phyloP scores from a whole-genome alignment of 2,888 invertebrate species.

The Willowsia nigromaculata region DNA sequence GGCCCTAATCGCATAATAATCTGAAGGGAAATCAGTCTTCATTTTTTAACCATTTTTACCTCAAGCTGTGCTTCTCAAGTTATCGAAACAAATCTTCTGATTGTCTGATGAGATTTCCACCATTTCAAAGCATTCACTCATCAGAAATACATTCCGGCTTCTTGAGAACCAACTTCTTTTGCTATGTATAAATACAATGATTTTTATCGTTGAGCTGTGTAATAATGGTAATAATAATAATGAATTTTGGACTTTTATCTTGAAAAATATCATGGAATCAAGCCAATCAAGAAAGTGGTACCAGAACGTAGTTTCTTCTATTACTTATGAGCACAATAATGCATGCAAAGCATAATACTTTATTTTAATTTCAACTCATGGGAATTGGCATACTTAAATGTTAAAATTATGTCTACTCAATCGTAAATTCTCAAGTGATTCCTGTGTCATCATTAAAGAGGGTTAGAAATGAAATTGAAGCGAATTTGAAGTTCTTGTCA shows the following conservation, averaged over 20 bases:
- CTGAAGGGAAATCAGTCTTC: constrained; percentile 60
- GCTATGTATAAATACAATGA: constrained; percentile 11
- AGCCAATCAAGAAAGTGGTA: constrained; percentile 38
- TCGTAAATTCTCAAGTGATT: constrained; percentile 2
- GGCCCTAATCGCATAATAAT: constrained; percentile 35
- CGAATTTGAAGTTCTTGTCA: not conserved
- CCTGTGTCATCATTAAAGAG: not conserved
- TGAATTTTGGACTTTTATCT: constrained; percentile 28
- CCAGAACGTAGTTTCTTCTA: constrained; percentile 1
- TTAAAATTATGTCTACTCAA: not conserved
- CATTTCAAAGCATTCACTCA: constrained; percentile 40
- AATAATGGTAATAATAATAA: constrained; percentile 38
- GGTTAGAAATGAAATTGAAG: not conserved
- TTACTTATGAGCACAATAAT: too few relatives aligned
- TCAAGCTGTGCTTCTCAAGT: constrained; percentile 36
- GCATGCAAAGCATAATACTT: too few relatives aligned
- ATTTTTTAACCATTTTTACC: constrained; percentile 53
- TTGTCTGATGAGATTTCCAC: constrained; percentile 55
- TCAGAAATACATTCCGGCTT: constrained; percentile 18
- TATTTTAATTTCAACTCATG: not conserved
- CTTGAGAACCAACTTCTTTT: constrained; percentile 15
- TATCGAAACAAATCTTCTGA: constrained; percentile 46
- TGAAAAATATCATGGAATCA: constrained; percentile 40
- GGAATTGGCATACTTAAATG: not conserved
- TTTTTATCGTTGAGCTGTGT: constrained; percentile 30